phyloP scores from a whole-genome alignment of 2,797 vertebrate genomes.

The Esox lucius region DNA sequence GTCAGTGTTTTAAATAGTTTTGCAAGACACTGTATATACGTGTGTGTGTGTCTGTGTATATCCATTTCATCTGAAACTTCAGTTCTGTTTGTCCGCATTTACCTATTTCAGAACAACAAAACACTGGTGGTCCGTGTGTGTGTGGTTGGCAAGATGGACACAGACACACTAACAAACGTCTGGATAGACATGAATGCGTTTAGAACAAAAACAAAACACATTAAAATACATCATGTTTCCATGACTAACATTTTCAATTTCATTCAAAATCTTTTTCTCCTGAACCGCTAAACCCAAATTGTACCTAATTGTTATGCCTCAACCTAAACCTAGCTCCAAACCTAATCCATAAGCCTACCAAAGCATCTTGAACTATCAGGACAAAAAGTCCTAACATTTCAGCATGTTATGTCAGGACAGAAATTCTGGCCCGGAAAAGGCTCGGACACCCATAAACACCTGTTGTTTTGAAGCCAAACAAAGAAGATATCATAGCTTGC shows the following conservation, averaged over 20 bases:
- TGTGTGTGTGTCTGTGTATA: neutral
- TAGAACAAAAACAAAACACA: neutral
- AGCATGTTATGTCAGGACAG: too few relatives aligned
- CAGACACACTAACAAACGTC: neutral
- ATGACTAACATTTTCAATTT: too few relatives aligned
- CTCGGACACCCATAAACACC: too few relatives aligned
- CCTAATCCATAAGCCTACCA: too few relatives aligned
- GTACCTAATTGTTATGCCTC: too few relatives aligned
- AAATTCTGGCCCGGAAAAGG: too few relatives aligned
- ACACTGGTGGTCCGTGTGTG: constrained; percentile 24
- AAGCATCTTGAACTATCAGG: too few relatives aligned
- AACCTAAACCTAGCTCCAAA: too few relatives aligned
- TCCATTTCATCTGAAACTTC: constrained; percentile 58
- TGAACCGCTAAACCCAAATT: neutral
- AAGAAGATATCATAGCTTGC: neutral
- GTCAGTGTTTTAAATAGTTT: too few relatives aligned
- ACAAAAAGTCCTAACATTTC: too few relatives aligned
- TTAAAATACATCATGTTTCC: neutral
- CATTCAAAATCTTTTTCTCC: neutral
- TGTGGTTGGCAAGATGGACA: neutral
- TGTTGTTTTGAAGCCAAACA: neutral
- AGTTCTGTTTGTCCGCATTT: constrained; percentile 60
- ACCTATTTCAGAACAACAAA: constrained; percentile 57
- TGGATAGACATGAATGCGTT: neutral
- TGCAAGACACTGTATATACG: too few relatives aligned